Evolutionary conservation across 2,888 invertebrate genomes (phyloP).

Genomic region (Antitype chi): DNA sequence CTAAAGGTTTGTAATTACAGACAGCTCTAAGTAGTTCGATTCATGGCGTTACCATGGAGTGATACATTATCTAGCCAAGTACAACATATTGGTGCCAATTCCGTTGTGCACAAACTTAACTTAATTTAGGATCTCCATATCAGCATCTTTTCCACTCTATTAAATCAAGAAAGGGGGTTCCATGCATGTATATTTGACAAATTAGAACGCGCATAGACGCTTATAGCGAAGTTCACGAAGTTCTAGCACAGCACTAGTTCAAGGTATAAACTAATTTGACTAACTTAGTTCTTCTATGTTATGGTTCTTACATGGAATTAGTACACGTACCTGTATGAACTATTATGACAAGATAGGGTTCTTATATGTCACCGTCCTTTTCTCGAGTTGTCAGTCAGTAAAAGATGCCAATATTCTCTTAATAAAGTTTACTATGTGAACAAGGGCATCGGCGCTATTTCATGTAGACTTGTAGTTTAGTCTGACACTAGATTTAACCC

Average conservation of each 20-base stretch:
- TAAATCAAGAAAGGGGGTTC: not conserved
- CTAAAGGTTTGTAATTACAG: constrained; percentile 14
- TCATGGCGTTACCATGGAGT: not conserved
- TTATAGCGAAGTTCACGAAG: not conserved
- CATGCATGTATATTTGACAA: not conserved
- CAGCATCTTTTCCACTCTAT: not conserved
- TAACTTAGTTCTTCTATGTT: not conserved
- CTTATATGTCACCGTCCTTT: not conserved
- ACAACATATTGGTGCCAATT: not conserved
- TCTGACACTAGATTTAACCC: constrained; percentile 1
- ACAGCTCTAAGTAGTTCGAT: constrained; percentile 1
- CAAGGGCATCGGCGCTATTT: not conserved
- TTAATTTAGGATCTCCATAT: not conserved
- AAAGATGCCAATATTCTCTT: not conserved
- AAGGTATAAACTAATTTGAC: not conserved
- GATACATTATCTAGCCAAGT: not conserved
- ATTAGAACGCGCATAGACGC: not conserved
- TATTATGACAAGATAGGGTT: not conserved
- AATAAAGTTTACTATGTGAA: not conserved
- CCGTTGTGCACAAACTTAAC: not conserved
- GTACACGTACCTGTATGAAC: too few relatives aligned
- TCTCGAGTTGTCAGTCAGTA: not conserved
- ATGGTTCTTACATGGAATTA: not conserved
- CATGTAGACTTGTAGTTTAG: not conserved
- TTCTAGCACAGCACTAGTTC: not conserved